Evolutionary conservation across 2,113 vertebrate genomes (phyloP).

Genomic region (Colius striatus): DNA sequence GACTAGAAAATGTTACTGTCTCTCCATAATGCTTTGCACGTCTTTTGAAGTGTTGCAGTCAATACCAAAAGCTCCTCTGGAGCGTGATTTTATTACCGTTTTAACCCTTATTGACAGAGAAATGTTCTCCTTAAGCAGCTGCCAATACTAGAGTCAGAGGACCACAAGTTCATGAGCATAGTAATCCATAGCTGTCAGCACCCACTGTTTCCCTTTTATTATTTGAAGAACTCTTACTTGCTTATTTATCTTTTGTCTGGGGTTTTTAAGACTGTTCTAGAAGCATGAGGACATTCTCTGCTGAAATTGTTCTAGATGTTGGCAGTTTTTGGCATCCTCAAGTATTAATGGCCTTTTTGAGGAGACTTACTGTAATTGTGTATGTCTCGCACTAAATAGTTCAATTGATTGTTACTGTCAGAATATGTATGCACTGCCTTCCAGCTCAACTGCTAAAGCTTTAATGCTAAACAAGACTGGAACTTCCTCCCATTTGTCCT

Average conservation of each 20-base stretch:
- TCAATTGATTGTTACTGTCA: slow-evolving; percentile 5
- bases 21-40: neutral
- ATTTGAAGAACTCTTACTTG: neutral
- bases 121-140: neutral
- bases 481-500: neutral
- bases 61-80: neutral
- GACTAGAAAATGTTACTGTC: neutral
- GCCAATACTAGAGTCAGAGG: neutral
- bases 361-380: neutral
- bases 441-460: neutral
- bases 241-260: neutral
- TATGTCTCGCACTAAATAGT: neutral
- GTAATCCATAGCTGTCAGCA: neutral
- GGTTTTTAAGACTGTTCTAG: neutral
- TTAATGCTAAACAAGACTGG: neutral
- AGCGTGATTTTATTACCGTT: neutral
- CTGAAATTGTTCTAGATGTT: neutral
- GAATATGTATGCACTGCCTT: neutral
- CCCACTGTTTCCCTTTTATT: neutral
- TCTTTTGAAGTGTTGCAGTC: neutral
- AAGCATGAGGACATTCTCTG: neutral
- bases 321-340: neutral
- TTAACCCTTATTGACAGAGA: neutral
- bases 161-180: neutral
- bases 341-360: neutral